Percentiles rank a stretch among this genome's conserved stretches.
Conservation (phyloP, 2,888 invertebrate species). For the Cyaniris semiargus region DNA sequence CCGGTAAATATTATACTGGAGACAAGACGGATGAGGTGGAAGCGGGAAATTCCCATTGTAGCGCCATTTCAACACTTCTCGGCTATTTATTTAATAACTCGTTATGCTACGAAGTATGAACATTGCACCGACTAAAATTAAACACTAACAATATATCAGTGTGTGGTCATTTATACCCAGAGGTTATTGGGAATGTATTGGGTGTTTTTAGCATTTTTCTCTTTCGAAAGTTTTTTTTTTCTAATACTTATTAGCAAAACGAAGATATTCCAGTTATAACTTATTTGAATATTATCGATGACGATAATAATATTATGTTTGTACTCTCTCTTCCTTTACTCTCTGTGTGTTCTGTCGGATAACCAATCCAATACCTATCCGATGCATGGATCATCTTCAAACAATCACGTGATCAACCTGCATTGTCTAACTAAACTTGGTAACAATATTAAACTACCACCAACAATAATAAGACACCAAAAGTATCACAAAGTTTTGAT, state of each 20-base stretch:
- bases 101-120: background rate
- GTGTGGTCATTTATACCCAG: background rate
- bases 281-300: no score
- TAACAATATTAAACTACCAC: background rate
- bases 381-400: no score
- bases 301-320: no score
- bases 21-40: conserved; percentile 46
- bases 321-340: no score
- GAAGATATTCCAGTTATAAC: no score
- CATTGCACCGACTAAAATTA: background rate
- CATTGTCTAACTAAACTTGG: background rate
- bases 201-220: no score
- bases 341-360: no score
- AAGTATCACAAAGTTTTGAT: background rate
- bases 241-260: no score
- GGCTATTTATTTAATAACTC: conserved; percentile 18
- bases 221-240: no score
- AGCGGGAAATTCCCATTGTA: conserved; percentile 32
- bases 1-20: conserved; percentile 25
- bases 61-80: conserved; percentile 32
- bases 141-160: background rate
- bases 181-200: background rate
- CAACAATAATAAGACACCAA: conserved; percentile 1
- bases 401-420: background rate
- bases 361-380: no score